Evolutionary conservation across 1,140 invertebrate genomes (phyloP), one percentile per base, ranked within the genome.

Genomic region (Saccostrea echinata): DNA sequence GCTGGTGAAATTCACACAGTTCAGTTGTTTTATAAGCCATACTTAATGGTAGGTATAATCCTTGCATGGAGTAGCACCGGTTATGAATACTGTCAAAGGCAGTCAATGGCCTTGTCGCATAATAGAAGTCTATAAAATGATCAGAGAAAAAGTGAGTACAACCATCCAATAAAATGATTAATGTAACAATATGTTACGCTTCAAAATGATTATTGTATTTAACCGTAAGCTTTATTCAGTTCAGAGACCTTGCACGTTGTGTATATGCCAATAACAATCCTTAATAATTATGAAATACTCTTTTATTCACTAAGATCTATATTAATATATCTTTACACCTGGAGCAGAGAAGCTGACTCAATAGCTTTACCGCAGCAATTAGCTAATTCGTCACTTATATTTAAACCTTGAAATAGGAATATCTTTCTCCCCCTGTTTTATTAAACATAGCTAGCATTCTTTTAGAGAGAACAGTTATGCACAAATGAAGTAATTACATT

Each of bases 131-230:
- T 61, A 16, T 18, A 61, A 76, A 61, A 61, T 61, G 55, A 61
- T 61, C 55, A 61, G 55, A 61, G 55, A 61, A 27, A 76, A 33
- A 33, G 16, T 33, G 24, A 76, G 18, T 76, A 76, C 68, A 76
- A 16, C n/a, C 27, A 76, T 76, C 24, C 16, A 76, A 76, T 33
- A 76, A 76, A 61, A 76, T 30, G 13, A 76, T 76, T 76, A 76
- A 76, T 76, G 68, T 76, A 30, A 76, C 68, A 76, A 33, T 76
- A 9, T 76, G 68, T 76, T 76, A 76, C 68, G 27, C 68, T 76
- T 76, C 68, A 76, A 30, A 76, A 30, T 43, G 43, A 43, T 43
- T 43, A 43, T 33, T 30, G 68, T 76, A 61, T 76, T 76, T 76
- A 27, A 30, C 68, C 68, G 68, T 30, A 30, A 76, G 68, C 68